phyloP scores from a whole-genome alignment of 2,113 vertebrate species.

The Anoplopoma fimbria region DNA sequence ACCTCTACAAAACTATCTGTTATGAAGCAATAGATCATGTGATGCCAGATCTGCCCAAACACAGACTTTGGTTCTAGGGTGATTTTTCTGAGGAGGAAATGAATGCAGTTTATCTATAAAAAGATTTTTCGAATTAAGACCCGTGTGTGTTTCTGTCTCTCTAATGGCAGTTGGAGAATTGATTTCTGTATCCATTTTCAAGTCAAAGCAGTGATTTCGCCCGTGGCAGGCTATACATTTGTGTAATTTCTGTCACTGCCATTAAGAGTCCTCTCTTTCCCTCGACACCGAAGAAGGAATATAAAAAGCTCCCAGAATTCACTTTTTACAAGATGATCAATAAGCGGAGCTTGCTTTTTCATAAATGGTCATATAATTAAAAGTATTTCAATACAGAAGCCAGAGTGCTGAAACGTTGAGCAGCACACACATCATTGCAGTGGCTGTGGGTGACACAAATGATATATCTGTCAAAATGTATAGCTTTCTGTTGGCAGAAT shows the following conservation, averaged over 20 bases:
- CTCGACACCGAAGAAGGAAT: not conserved
- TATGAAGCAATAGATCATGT: not conserved
- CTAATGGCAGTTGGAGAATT: slow-evolving; percentile 2
- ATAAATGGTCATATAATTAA: not conserved
- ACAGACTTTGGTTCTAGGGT: not conserved
- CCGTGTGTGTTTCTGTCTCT: not conserved
- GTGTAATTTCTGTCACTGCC: slow-evolving; percentile 35
- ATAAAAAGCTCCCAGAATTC: not conserved
- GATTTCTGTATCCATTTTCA: slow-evolving; percentile 29
- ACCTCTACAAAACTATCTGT: not conserved
- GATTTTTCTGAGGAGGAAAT: not conserved
- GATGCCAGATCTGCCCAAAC: not conserved
- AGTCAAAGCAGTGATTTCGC: slow-evolving; percentile 43
- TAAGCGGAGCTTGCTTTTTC: not conserved
- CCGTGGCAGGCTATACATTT: slow-evolving; percentile 4
- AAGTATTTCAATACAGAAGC: not conserved
- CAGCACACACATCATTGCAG: not conserved
- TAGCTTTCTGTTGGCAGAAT: slow-evolving; percentile 16
- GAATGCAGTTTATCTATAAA: not conserved
- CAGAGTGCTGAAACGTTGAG: not conserved
- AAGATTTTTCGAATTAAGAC: slow-evolving; percentile 24
- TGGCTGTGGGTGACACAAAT: not conserved
- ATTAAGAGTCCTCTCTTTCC: slow-evolving; percentile 4
- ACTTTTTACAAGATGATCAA: slow-evolving; percentile 9
- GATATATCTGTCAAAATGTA: not conserved